Evolutionary conservation across 2,797 vertebrate genomes (phyloP).

Genomic region (Melanotaenia trifasciata): DNA sequence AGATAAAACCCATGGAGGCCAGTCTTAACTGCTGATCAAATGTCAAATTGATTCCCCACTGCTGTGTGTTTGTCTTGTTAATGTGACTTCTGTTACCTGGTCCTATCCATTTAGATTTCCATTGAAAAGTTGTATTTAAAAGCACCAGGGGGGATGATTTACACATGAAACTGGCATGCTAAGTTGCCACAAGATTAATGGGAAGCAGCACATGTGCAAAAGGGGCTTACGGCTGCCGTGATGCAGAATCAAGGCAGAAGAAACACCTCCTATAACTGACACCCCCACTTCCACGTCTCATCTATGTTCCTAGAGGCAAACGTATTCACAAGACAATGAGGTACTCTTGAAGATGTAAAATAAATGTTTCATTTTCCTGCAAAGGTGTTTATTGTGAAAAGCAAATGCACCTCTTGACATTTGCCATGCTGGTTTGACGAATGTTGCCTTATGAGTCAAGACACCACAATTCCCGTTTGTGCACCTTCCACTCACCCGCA

Average conservation of each 20-base stretch:
- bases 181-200: too few species aligned
- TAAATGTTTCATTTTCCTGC: slow-evolving; percentile 32
- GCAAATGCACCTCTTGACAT: slow-evolving; percentile 36
- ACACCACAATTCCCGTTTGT: slow-evolving; percentile 52
- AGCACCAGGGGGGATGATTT: too few species aligned
- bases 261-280: not conserved
- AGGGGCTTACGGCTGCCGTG: too few species aligned
- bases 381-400: slow-evolving; percentile 41
- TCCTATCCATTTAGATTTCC: too few species aligned
- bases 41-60: too few species aligned
- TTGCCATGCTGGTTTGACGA: slow-evolving; percentile 50
- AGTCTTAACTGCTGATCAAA: too few species aligned
- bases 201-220: too few species aligned
- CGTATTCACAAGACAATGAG: not conserved
- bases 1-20: too few species aligned
- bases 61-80: too few species aligned
- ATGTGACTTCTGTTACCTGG: too few species aligned
- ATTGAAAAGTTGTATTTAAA: too few species aligned
- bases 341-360: slow-evolving; percentile 11
- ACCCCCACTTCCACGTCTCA: not conserved
- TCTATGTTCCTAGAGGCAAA: slow-evolving; percentile 8
- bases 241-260: not conserved
- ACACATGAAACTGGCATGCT: too few species aligned
- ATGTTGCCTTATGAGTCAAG: slow-evolving; percentile 63
- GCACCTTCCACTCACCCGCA: slow-evolving; percentile 37